Conservation (phyloP, 2,113 vertebrate species). For the Saccopteryx leptura region DNA sequence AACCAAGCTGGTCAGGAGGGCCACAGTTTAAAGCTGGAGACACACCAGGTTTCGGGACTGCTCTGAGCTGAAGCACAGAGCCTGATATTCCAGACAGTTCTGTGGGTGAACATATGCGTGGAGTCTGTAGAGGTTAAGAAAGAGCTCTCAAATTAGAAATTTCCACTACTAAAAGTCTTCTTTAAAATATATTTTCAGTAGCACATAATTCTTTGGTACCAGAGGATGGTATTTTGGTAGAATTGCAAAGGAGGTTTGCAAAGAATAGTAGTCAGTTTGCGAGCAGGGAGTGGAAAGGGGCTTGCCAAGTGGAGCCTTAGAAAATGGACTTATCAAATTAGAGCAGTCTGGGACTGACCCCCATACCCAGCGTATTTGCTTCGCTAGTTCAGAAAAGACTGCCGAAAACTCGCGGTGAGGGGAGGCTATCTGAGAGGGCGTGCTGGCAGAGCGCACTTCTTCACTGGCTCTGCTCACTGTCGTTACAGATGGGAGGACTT, state of each 20-base stretch:
- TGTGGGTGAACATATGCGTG: not conserved
- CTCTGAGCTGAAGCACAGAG: not conserved
- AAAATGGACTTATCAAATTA: conserved; percentile 75
- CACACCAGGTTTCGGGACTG: not conserved
- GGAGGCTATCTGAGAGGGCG: conserved; percentile 40
- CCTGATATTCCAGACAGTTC: not conserved
- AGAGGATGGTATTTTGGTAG: not conserved
- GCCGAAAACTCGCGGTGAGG: conserved; percentile 44
- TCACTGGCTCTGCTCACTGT: not conserved
- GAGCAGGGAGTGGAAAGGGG: conserved; percentile 61
- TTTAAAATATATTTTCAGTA: conserved; percentile 61
- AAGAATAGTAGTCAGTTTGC: conserved; percentile 58
- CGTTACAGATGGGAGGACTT: conserved; percentile 60
- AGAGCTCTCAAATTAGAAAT: not conserved
- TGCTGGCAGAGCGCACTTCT: conserved; percentile 20
- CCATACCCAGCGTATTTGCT: conserved; percentile 72
- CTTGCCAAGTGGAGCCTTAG: conserved; percentile 75
- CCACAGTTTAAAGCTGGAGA: not conserved
- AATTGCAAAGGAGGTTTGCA: conserved; percentile 46
- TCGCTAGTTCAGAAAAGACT: conserved; percentile 69
- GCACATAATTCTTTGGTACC: not conserved
- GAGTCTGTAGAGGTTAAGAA: not conserved
- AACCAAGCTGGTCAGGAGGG: not conserved
- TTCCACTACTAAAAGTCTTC: not conserved
- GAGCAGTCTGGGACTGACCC: conserved; percentile 23